Evolutionary conservation across 2,113 vertebrate species (phyloP).

Genomic region (Todiramphus chloris): DNA sequence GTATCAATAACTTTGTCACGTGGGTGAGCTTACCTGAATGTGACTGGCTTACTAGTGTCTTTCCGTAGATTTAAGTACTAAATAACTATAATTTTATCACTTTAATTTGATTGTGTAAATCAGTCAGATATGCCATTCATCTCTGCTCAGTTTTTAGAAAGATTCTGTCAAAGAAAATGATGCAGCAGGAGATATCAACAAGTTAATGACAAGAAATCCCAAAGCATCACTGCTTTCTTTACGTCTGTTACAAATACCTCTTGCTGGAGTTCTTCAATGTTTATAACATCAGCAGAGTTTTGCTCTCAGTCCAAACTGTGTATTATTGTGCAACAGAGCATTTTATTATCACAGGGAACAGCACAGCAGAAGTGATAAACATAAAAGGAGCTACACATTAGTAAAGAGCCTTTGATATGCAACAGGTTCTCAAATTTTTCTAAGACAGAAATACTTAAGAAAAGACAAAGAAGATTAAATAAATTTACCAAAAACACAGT

Average conservation of each 20-base stretch:
- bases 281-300: neutral
- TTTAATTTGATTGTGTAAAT: neutral
- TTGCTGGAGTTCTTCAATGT: neutral
- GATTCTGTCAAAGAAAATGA: neutral
- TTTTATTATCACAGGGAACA: neutral
- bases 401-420: neutral
- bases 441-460: neutral
- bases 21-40: neutral
- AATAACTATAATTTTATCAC: neutral
- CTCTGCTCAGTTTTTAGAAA: neutral
- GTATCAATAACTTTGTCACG: neutral
- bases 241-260: neutral
- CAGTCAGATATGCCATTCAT: neutral
- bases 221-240: neutral
- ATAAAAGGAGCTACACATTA: neutral
- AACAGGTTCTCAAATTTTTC: neutral
- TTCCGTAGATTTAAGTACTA: neutral
- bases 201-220: neutral
- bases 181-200: neutral
- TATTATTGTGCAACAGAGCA: neutral
- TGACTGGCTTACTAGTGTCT: neutral
- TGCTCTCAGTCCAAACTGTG: neutral
- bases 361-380: neutral
- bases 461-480: neutral
- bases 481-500: neutral